These are phyloP conservation scores for Noturus placidus DNA, from an alignment of 2,113 vertebrate species.

Conservation along the genomic window DNA sequence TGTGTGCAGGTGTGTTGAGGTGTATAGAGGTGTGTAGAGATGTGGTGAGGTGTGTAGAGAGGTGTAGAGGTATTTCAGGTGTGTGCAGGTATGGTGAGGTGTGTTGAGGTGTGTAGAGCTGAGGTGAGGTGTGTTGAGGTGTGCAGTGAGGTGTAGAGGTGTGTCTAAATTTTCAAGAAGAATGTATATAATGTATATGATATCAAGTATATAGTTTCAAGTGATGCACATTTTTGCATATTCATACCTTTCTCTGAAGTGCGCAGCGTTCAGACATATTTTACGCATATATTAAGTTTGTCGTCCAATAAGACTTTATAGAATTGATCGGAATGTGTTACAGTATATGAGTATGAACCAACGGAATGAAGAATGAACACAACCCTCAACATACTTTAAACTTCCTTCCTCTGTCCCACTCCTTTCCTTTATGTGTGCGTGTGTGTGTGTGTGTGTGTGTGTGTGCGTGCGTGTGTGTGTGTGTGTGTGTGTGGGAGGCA, in stretches of 20 bases:
- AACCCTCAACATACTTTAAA: not conserved
- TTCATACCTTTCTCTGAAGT: not conserved
- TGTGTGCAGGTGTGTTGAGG: no score
- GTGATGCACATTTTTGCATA: not conserved
- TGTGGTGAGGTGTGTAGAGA: no score
- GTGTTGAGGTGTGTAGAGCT: no score
- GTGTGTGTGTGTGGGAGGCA: conserved; percentile 36
- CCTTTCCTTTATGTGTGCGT: not conserved
- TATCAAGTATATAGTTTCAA: not conserved
- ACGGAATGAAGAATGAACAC: not conserved
- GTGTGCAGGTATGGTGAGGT: no score
- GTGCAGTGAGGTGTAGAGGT: no score
- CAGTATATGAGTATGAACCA: not conserved
- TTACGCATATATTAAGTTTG: not conserved
- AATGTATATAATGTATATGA: not conserved
- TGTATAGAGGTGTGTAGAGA: no score
- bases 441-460: conserved; percentile 14
- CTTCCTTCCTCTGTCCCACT: not conserved
- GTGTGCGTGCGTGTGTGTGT: conserved; percentile 29
- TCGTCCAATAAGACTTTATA: not conserved
- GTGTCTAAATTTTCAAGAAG: no score
- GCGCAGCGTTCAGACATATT: not conserved
- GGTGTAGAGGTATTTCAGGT: no score
- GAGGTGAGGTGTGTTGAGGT: no score
- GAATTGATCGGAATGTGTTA: not conserved